Percentiles rank a stretch among this genome's conserved stretches.
These are phyloP conservation scores for Microcebus lehilahytsara DNA, from an alignment of 2,113 vertebrate genomes.

Conservation along the genomic window DNA sequence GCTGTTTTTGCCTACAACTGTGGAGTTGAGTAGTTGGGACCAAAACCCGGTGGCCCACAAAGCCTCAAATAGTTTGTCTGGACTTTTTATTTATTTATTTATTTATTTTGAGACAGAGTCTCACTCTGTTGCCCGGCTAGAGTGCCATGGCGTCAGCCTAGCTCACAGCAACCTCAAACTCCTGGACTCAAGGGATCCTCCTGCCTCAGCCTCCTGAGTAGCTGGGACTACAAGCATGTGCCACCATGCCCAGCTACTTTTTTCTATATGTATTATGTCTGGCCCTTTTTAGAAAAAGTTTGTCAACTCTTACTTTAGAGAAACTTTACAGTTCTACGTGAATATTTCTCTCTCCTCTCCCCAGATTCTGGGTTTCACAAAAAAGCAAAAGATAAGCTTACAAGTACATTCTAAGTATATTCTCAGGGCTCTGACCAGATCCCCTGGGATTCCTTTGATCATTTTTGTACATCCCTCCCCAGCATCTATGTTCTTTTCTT, in stretches of 20 bases:
- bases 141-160: too few relatives aligned
- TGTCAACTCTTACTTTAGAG: background rate
- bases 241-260: too few relatives aligned
- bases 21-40: background rate
- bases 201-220: too few relatives aligned
- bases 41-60: background rate
- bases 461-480: background rate
- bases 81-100: too few relatives aligned
- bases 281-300: background rate
- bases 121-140: too few relatives aligned
- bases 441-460: background rate
- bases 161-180: too few relatives aligned
- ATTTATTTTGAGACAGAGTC: too few relatives aligned
- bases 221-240: too few relatives aligned
- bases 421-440: background rate
- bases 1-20: background rate
- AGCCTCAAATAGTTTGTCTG: background rate
- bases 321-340: background rate
- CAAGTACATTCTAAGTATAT: background rate
- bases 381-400: conserved; percentile 2
- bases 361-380: background rate
- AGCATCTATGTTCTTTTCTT: background rate
- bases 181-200: too few relatives aligned
- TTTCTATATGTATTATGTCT: background rate
- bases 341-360: background rate